Evolutionary conservation across 2,888 invertebrate species (phyloP).

Genomic region (Hymenopus coronatus): DNA sequence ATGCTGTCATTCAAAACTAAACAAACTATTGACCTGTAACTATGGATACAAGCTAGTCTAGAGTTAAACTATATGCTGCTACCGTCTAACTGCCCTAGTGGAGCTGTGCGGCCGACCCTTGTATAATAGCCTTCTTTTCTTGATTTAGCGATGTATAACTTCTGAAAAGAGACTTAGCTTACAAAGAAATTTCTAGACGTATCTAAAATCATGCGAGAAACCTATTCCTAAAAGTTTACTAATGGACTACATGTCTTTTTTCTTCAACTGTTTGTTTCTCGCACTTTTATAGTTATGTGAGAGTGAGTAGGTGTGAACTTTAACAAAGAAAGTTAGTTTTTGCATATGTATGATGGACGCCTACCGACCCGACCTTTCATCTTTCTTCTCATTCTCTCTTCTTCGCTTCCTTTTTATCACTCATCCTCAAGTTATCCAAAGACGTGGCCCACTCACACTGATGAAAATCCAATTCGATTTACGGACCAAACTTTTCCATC

Average conservation of each 20-base stretch:
- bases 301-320: not conserved
- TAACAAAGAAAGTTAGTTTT: not conserved
- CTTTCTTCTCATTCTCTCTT: not conserved
- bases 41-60: too few species aligned
- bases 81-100: too few species aligned
- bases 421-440: not conserved
- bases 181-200: not conserved
- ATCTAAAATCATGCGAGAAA: not conserved
- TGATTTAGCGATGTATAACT: not conserved
- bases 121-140: not conserved
- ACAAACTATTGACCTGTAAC: too few species aligned
- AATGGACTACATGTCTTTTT: not conserved
- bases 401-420: not conserved
- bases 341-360: constrained; percentile 16
- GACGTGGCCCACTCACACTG: constrained; percentile 28
- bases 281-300: not conserved
- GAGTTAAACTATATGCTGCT: too few species aligned
- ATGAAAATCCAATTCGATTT: constrained; percentile 34
- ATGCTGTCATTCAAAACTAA: too few species aligned
- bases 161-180: not conserved
- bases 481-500: constrained; percentile 2
- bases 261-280: not conserved
- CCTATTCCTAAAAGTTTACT: not conserved
- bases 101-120: too few species aligned
- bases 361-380: not conserved